Percentiles rank a stretch among this genome's conserved stretches.
phyloP scores from a whole-genome alignment of 2,797 vertebrate genomes.

The Myoxocephalus aenaeus region DNA sequence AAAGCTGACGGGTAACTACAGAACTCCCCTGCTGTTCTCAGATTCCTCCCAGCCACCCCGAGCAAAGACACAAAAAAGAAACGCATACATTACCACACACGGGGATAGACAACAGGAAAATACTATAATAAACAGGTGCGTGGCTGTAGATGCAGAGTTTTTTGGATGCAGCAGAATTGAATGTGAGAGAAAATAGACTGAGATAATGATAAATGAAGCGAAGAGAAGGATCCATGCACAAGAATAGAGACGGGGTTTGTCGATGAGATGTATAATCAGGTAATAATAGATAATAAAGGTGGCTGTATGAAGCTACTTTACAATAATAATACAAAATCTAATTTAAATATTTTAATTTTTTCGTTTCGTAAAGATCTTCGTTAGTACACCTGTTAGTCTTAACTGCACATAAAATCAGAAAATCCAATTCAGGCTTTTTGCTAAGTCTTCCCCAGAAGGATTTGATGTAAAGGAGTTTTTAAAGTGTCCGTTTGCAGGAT shows the following conservation, averaged over 20 bases:
- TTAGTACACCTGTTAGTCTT: neutral
- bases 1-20: conserved; percentile 69
- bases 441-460: neutral
- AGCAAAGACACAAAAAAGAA: conserved; percentile 2
- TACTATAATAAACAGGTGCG: conserved; percentile 48
- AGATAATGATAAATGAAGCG: conserved; percentile 29
- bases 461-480: neutral
- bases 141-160: conserved; percentile 9
- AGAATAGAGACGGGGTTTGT: conserved; percentile 12
- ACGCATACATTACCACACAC: neutral
- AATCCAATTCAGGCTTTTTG: neutral
- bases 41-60: conserved; percentile 53
- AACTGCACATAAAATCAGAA: neutral
- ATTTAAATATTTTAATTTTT: neutral
- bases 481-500: neutral
- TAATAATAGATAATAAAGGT: neutral
- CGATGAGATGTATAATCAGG: conserved; percentile 22
- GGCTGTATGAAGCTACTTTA: neutral
- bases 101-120: conserved; percentile 3
- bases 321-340: neutral
- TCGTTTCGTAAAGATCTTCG: neutral
- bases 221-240: conserved; percentile 24
- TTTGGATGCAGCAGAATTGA: conserved; percentile 40
- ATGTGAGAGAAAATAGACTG: conserved; percentile 40
- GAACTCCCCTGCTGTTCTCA: conserved; percentile 66